phyloP scores from a whole-genome alignment of 2,113 vertebrate species.

The Odontesthes bonariensis region DNA sequence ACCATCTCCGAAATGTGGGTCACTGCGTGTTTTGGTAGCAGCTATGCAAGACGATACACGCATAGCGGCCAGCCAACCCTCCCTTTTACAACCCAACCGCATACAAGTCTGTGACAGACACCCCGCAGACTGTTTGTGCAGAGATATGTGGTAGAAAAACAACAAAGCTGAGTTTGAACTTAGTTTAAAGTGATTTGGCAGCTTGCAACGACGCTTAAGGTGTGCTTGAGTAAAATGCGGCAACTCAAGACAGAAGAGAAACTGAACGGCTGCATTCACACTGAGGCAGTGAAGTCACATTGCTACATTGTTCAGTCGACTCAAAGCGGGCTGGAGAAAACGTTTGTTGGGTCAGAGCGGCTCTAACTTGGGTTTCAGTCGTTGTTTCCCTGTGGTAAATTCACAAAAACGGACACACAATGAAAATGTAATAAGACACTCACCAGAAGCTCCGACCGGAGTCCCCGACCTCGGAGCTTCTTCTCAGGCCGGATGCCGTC shows the following conservation, averaged over 20 bases:
- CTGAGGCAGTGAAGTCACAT: constrained; percentile 44
- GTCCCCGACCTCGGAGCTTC: constrained; percentile 82
- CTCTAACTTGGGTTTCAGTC: neutral
- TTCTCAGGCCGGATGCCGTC: constrained; percentile 80
- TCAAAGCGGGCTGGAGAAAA: neutral
- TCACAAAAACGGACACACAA: neutral
- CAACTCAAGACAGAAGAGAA: constrained; percentile 21
- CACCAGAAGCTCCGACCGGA: constrained; percentile 80
- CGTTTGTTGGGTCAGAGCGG: neutral
- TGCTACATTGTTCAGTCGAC: constrained; percentile 37
- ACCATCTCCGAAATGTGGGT: constrained; percentile 59
- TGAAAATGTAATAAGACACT: constrained; percentile 17
- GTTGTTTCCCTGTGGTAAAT: neutral
- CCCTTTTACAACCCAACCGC: constrained; percentile 5
- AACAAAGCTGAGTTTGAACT: constrained; percentile 17
- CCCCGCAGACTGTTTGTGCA: neutral
- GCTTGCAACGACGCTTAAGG: neutral
- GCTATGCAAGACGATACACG: constrained; percentile 57
- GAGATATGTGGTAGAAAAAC: constrained; percentile 5
- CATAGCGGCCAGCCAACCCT: constrained; percentile 18
- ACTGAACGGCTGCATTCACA: constrained; percentile 33
- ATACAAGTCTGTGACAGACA: constrained; percentile 21
- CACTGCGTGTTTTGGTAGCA: constrained; percentile 52
- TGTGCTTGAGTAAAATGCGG: neutral
- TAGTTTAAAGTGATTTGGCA: neutral